These are phyloP conservation scores for Pterocles orientalis DNA, from an alignment of 2,113 vertebrate species.

Conservation along the genomic window DNA sequence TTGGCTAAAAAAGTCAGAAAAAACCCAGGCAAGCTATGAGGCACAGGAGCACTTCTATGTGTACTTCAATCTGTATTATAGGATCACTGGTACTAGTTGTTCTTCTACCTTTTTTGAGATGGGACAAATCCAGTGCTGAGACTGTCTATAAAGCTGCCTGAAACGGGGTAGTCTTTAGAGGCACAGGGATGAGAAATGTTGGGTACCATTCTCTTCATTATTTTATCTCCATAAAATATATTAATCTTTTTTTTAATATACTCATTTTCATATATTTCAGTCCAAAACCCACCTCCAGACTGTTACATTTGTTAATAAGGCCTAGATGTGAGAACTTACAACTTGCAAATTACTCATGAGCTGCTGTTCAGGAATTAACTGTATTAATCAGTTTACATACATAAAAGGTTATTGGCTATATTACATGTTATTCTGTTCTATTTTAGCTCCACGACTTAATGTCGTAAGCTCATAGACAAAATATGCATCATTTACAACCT, in stretches of 20 bases:
- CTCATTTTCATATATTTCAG: neutral
- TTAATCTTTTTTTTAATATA: neutral
- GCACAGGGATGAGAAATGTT: neutral
- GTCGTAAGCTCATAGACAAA: neutral
- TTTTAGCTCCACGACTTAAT: neutral
- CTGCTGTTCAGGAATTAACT: neutral
- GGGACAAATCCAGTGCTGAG: neutral
- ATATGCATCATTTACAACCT: accelerated
- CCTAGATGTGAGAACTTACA: neutral
- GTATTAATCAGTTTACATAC: neutral
- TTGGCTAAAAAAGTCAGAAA: neutral
- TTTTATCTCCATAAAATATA: neutral
- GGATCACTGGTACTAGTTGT: neutral
- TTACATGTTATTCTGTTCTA: neutral
- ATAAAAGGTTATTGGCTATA: neutral
- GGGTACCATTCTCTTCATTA: neutral
- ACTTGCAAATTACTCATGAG: neutral
- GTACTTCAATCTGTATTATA: neutral
- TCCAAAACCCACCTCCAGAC: neutral
- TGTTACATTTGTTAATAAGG: neutral
- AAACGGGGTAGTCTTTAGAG: neutral
- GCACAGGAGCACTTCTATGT: neutral
- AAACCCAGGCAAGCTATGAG: accelerated
- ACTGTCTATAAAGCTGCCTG: neutral
- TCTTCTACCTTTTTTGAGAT: neutral